phyloP scores from a whole-genome alignment of 1,140 invertebrate species.

The Caligus rogercresseyi region DNA sequence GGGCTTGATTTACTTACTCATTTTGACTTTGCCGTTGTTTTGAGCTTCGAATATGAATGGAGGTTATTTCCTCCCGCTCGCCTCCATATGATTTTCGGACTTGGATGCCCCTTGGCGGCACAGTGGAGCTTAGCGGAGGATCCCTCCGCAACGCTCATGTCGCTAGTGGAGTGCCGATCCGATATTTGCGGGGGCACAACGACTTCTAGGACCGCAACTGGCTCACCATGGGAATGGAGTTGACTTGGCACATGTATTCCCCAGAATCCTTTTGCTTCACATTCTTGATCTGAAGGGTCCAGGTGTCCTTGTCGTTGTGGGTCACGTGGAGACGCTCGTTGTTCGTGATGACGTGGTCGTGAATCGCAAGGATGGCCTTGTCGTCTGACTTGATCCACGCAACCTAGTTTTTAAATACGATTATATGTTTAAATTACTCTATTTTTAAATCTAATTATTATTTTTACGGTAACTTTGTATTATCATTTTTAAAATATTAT shows the following conservation, averaged over 20 bases:
- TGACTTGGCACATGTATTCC: constrained; percentile 29
- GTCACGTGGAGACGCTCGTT: constrained; percentile 39
- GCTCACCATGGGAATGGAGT: constrained; percentile 27
- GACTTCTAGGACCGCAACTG: constrained; percentile 22
- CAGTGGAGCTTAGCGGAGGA: neutral
- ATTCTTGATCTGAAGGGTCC: constrained; percentile 26
- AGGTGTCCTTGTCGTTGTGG: constrained; percentile 25
- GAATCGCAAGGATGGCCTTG: constrained; percentile 68
- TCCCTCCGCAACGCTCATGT: constrained; percentile 1
- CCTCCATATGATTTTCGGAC: constrained; percentile 3
- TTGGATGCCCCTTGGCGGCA: constrained; percentile 2
- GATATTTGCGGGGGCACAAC: constrained; percentile 10
- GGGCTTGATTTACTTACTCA: neutral
- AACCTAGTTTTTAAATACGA: too few species aligned
- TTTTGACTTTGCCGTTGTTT: neutral
- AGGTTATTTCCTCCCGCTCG: neutral
- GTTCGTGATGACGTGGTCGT: constrained; percentile 69
- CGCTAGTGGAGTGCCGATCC: constrained; percentile 3
- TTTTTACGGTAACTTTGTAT: too few species aligned
- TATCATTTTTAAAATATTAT: too few species aligned
- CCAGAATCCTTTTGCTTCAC: constrained; percentile 26
- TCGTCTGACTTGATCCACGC: constrained; percentile 79
- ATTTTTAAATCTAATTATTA: too few species aligned
- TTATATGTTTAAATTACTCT: too few species aligned
- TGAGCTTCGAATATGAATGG: neutral